Percentiles rank a stretch among this genome's conserved stretches.
These are phyloP conservation scores for Microchrysa polita DNA, from an alignment of 2,888 invertebrate genomes.

Conservation along the genomic window DNA sequence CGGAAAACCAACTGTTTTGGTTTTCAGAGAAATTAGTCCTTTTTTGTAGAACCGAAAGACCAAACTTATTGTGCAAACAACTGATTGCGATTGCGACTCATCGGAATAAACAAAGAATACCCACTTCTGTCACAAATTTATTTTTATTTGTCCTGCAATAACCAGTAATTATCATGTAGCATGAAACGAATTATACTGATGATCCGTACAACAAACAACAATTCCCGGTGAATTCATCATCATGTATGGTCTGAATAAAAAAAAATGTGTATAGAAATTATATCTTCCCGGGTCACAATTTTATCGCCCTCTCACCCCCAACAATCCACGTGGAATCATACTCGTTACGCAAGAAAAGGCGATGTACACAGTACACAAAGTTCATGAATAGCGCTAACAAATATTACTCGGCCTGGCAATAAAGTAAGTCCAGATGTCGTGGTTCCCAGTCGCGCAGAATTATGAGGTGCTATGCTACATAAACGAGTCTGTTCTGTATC, in stretches of 20 bases:
- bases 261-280: slow-evolving; percentile 10
- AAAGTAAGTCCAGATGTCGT: slow-evolving; percentile 40
- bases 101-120: too few relatives aligned
- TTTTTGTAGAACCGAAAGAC: too few relatives aligned
- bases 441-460: slow-evolving; percentile 28
- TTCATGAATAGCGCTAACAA: slow-evolving; percentile 13
- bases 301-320: background rate
- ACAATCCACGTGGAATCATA: slow-evolving; percentile 5
- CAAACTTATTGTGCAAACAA: too few relatives aligned
- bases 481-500: too few relatives aligned
- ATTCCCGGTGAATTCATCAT: background rate
- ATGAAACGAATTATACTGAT: slow-evolving; percentile 35
- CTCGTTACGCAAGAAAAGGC: slow-evolving; percentile 1
- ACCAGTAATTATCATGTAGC: slow-evolving; percentile 44
- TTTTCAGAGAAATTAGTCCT: too few relatives aligned
- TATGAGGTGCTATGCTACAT: slow-evolving; percentile 12
- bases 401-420: slow-evolving; percentile 12
- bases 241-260: slow-evolving; percentile 1
- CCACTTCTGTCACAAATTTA: too few relatives aligned
- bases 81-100: too few relatives aligned
- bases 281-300: slow-evolving; percentile 27
- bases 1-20: too few relatives aligned
- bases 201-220: slow-evolving; percentile 13
- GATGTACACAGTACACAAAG: too few relatives aligned
- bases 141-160: too few relatives aligned